A percentile compares a stretch with the other conserved stretches of the same genome.
Evolutionary conservation across 2,888 invertebrate genomes (phyloP).

Genomic region (Amphipoea oculea): DNA sequence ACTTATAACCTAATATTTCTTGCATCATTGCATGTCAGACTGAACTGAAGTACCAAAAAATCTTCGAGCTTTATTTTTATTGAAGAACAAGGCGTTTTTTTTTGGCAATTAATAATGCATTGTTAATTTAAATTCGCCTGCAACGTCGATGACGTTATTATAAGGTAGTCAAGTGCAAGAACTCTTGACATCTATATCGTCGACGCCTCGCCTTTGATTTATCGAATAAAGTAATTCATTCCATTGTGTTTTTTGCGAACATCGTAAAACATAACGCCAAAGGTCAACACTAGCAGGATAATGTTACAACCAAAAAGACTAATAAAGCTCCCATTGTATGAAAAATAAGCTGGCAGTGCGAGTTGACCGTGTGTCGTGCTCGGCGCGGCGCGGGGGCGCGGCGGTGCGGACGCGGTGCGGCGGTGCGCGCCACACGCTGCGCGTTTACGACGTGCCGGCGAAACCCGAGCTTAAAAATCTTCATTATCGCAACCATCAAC

Average conservation of each 20-base stretch:
- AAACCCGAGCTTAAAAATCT: conserved; percentile 82
- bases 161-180: conserved; percentile 59
- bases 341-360: conserved; percentile 61
- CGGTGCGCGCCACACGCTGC: conserved; percentile 72
- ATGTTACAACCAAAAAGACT: conserved; percentile 70
- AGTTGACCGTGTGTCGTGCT: conserved; percentile 33
- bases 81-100: conserved; percentile 35
- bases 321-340: conserved; percentile 71
- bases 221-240: conserved; percentile 70
- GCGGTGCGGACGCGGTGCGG: conserved; percentile 20
- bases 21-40: conserved; percentile 6
- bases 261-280: conserved; percentile 70
- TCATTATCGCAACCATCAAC: conserved; percentile 82
- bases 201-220: conserved; percentile 61
- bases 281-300: conserved; percentile 79
- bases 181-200: conserved; percentile 59
- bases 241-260: conserved; percentile 72
- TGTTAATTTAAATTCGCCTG: conserved; percentile 49
- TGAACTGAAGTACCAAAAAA: conserved; percentile 24
- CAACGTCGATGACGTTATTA: conserved; percentile 48
- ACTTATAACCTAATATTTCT: too few relatives aligned
- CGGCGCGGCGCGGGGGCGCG: conserved; percentile 10
- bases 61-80: not conserved
- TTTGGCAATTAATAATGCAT: conserved; percentile 45
- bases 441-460: conserved; percentile 78